Percentiles rank a stretch among this genome's conserved stretches.
These are phyloP conservation scores for Euschistus heros DNA, from an alignment of 1,140 invertebrate species.

Conservation along the genomic window DNA sequence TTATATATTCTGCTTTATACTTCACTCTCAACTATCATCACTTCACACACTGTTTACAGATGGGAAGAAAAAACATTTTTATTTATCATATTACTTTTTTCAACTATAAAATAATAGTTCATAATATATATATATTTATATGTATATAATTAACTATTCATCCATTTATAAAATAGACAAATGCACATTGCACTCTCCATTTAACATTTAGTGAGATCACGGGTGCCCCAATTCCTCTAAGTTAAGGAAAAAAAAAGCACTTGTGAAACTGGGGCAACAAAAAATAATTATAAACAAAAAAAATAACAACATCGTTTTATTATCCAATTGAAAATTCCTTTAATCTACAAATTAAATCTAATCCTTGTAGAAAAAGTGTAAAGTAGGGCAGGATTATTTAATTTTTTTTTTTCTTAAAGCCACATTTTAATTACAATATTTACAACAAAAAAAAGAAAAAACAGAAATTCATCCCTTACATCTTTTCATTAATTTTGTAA, in stretches of 20 bases:
- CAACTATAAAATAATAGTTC: constrained; percentile 19
- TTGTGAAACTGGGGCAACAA: constrained; percentile 12
- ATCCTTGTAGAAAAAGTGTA: constrained; percentile 30
- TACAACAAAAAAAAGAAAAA: constrained; percentile 23
- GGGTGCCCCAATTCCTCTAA: constrained; percentile 10
- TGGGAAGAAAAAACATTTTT: constrained; percentile 21
- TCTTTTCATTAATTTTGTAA: constrained; percentile 11
- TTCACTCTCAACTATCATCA: not conserved
- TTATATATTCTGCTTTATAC: constrained; percentile 1
- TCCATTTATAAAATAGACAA: constrained; percentile 26
- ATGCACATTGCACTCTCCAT: constrained; percentile 23
- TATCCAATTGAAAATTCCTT: constrained; percentile 12
- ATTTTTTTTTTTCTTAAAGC: constrained; percentile 24
- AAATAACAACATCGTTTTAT: constrained; percentile 12
- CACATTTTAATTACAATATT: constrained; percentile 29
- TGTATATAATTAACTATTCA: constrained; percentile 22
- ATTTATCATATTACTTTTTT: constrained; percentile 3
- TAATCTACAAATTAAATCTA: constrained; percentile 19
- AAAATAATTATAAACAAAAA: constrained; percentile 6
- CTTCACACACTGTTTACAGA: constrained; percentile 17
- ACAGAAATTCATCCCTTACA: constrained; percentile 2
- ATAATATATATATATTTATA: constrained; percentile 17
- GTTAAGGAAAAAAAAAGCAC: constrained; percentile 17
- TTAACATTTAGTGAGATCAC: constrained; percentile 23
- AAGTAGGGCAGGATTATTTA: constrained; percentile 30